Percentiles rank a stretch among this genome's conserved stretches.
These are phyloP conservation scores for Struthio camelus DNA, from an alignment of 2,113 vertebrate species.

Conservation along the genomic window DNA sequence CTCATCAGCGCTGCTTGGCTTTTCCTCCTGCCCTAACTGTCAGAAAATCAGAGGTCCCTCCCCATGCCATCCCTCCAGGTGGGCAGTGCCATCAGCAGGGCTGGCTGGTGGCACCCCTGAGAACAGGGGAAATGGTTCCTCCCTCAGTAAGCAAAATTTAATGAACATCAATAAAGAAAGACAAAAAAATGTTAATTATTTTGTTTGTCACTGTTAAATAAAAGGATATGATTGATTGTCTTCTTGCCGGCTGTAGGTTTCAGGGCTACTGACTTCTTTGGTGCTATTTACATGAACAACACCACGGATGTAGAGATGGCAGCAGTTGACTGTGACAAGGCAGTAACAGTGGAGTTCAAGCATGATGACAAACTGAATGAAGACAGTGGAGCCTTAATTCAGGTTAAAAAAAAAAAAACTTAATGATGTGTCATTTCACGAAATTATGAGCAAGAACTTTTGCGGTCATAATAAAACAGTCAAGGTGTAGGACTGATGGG, in stretches of 20 bases:
- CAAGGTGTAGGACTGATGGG: too few relatives aligned
- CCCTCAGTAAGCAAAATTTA: neutral
- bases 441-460: neutral
- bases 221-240: neutral
- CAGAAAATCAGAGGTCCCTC: neutral
- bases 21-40: neutral
- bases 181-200: neutral
- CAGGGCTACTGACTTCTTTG: slow-evolving; percentile 93
- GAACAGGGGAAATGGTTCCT: neutral
- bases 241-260: slow-evolving; percentile 79
- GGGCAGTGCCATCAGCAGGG: neutral
- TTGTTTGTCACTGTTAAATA: neutral
- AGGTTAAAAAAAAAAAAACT: slow-evolving; percentile 66
- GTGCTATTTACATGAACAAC: slow-evolving; percentile 92
- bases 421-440: neutral
- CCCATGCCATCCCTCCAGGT: neutral
- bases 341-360: slow-evolving; percentile 93
- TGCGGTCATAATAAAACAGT: neutral
- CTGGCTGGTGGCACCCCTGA: neutral
- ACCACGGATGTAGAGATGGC: slow-evolving; percentile 95
- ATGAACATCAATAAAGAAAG: neutral
- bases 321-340: slow-evolving; percentile 90
- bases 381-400: slow-evolving; percentile 86
- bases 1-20: neutral
- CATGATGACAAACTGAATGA: slow-evolving; percentile 92